Evolutionary conservation across 2,797 vertebrate species (phyloP).

Genomic region (Cercopithecus petaurista): DNA sequence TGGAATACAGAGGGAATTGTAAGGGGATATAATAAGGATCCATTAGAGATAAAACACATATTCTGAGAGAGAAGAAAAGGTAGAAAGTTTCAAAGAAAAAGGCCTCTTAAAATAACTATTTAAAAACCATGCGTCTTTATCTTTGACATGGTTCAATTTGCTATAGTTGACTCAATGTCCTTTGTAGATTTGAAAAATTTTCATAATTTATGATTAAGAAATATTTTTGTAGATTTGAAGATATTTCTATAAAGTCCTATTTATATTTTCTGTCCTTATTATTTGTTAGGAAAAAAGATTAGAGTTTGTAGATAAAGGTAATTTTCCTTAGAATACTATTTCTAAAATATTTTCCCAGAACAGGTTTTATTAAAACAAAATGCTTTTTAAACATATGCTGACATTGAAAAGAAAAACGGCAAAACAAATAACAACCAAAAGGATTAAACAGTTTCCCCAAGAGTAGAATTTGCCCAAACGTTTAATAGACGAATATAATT

Average conservation of each 20-base stretch:
- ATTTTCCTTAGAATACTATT: background rate
- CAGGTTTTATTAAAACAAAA: background rate
- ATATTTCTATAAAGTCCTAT: background rate
- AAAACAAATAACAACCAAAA: background rate
- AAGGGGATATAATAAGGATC: background rate
- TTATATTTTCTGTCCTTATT: background rate
- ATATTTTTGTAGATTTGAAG: background rate
- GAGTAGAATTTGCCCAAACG: background rate
- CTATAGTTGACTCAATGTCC: accelerated
- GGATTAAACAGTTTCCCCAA: background rate
- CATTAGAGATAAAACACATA: background rate
- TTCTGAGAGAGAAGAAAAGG: background rate
- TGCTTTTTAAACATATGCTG: background rate
- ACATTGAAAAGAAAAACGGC: background rate
- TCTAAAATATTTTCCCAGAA: conserved; percentile 36
- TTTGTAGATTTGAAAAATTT: background rate
- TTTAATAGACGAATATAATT: background rate
- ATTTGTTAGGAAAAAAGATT: background rate
- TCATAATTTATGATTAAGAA: background rate
- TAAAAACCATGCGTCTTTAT: background rate
- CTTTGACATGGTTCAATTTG: background rate
- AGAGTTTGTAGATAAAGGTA: background rate
- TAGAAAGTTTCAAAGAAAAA: background rate
- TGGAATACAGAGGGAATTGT: background rate
- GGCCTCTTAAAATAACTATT: background rate